Conservation (phyloP, 2,113 vertebrate genomes). For the Pristiophorus japonicus region DNA sequence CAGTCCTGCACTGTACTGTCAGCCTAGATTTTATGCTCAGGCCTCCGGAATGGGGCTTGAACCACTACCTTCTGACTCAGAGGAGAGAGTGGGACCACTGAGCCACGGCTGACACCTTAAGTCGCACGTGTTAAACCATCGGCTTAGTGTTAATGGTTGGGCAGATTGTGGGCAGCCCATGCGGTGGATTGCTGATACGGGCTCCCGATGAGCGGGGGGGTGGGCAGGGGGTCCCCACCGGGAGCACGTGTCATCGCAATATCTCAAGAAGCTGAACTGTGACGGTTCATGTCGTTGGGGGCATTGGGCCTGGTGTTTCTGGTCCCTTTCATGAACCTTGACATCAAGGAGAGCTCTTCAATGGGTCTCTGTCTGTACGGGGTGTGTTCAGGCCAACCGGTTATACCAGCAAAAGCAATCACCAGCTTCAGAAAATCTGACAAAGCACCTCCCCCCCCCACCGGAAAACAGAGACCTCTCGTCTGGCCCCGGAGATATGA, state of each 20-base stretch:
- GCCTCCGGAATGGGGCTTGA: not conserved
- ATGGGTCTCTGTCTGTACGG: not conserved
- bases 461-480: not conserved
- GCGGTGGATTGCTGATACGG: not conserved
- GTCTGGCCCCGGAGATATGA: not conserved
- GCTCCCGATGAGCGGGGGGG: no score
- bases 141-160: not conserved
- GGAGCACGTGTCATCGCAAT: no score
- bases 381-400: not conserved
- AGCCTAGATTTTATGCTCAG: not conserved
- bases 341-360: not conserved
- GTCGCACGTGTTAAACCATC: not conserved
- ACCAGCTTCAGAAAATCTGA: no score
- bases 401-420: not conserved
- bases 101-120: not conserved
- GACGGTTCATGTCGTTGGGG: not conserved
- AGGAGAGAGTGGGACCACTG: not conserved
- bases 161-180: not conserved
- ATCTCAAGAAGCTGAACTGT: not conserved
- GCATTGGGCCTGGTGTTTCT: not conserved
- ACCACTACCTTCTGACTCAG: not conserved
- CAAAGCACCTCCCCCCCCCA: no score
- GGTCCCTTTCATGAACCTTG: not conserved
- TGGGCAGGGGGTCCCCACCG: not conserved
- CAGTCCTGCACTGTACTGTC: not conserved